Conservation (phyloP, 2,797 vertebrate genomes). For the Microhierax caerulescens region DNA sequence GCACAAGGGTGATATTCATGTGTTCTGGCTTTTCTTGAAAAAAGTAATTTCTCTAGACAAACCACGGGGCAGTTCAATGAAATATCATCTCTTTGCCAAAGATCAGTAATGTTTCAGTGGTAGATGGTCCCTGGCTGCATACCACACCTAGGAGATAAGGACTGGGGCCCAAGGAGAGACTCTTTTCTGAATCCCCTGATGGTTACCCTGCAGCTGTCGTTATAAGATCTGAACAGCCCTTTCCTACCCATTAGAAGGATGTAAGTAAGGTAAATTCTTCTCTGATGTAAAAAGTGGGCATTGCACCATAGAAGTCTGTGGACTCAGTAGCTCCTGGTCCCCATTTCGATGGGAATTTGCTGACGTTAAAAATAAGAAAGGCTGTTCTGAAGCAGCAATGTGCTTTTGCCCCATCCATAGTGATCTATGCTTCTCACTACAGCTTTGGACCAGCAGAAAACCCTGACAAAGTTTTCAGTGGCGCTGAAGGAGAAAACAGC, state of each 20-base stretch:
- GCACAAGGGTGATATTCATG: neutral
- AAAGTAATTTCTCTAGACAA: neutral
- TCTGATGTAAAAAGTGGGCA: neutral
- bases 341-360: neutral
- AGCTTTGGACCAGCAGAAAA: constrained; percentile 32
- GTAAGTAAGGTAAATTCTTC: neutral
- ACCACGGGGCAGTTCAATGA: neutral
- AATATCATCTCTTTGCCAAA: neutral
- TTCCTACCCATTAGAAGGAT: neutral
- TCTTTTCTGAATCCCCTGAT: neutral
- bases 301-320: neutral
- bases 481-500: constrained; percentile 60
- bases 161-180: neutral
- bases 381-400: neutral
- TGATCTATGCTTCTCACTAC: constrained; percentile 9
- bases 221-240: neutral
- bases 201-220: neutral
- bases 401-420: neutral
- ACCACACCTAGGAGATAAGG: neutral
- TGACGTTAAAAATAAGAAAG: neutral
- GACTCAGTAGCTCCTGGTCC: neutral
- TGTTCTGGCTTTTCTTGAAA: neutral
- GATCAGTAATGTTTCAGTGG: neutral
- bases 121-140: neutral
- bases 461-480: neutral